These are phyloP conservation scores for Pollicipes pollicipes DNA, from an alignment of 1,140 invertebrate species.

Conservation along the genomic window DNA sequence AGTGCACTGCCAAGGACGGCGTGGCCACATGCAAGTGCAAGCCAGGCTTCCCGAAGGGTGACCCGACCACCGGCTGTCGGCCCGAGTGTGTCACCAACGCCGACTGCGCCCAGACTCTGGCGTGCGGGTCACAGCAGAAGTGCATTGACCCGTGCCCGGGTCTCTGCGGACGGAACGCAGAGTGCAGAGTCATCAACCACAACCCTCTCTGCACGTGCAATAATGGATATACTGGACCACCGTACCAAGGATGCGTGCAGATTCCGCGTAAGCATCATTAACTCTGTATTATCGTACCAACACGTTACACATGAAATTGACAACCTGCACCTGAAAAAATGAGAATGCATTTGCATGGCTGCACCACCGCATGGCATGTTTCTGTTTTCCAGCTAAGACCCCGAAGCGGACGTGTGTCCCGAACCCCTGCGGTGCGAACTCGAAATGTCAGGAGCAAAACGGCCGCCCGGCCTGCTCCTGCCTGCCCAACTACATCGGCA, in stretches of 20 bases:
- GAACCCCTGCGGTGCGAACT: slow-evolving; percentile 44
- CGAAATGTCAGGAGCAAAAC: slow-evolving; percentile 52
- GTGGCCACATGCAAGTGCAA: slow-evolving; percentile 41
- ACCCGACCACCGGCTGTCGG: slow-evolving; percentile 44
- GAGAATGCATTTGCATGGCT: no score
- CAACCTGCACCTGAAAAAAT: no score
- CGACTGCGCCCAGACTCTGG: no score
- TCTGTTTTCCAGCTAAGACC: no score
- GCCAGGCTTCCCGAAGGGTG: slow-evolving; percentile 38
- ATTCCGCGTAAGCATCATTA: no score
- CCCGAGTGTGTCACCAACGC: slow-evolving; percentile 41
- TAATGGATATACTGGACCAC: no score
- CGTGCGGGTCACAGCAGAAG: slow-evolving; percentile 27
- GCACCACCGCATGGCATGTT: no score
- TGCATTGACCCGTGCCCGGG: slow-evolving; percentile 43
- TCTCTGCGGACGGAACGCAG: slow-evolving; percentile 21
- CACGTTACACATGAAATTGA: no score
- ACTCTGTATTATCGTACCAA: no score
- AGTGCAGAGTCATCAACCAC: slow-evolving; percentile 22
- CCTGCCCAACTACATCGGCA: slow-evolving; percentile 51
- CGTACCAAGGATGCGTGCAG: no score
- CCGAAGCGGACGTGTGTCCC: slow-evolving; percentile 33
- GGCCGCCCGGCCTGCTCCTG: slow-evolving; percentile 64
- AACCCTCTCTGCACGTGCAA: slow-evolving; percentile 11
- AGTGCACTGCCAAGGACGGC: slow-evolving; percentile 34